Percentiles rank a stretch among this genome's conserved stretches.
phyloP scores from a whole-genome alignment of 1,140 invertebrate genomes.

The Batillaria attramentaria region DNA sequence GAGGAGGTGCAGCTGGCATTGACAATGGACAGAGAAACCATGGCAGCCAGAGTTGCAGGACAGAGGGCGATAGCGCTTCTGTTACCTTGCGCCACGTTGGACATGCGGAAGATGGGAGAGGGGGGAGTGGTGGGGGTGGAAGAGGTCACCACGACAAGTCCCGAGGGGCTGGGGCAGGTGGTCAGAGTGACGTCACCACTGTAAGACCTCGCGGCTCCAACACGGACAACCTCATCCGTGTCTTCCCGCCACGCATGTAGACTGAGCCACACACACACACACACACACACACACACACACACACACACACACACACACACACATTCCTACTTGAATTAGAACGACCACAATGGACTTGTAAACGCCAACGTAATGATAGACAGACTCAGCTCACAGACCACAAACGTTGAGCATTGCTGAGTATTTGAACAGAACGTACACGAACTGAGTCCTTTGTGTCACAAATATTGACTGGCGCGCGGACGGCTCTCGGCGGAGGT shows the following conservation, averaged over 20 bases:
- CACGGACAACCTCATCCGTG: slow-evolving; percentile 27
- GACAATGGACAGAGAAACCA: neutral
- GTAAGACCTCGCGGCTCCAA: slow-evolving; percentile 16
- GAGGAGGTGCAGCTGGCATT: neutral
- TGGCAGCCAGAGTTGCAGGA: neutral
- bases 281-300: too few relatives aligned
- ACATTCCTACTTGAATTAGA: neutral
- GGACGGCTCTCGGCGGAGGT: too few relatives aligned
- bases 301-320: slow-evolving; percentile 8
- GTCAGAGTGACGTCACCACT: neutral
- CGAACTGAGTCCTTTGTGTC: neutral
- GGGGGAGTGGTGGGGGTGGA: neutral
- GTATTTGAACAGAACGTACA: too few relatives aligned
- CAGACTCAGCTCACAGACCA: slow-evolving; percentile 8
- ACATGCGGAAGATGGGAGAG: neutral
- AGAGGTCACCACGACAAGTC: neutral
- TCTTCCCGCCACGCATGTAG: slow-evolving; percentile 23
- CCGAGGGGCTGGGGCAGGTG: neutral
- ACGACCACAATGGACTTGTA: neutral
- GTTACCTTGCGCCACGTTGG: neutral
- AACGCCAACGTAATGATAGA: neutral
- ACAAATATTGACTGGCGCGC: too few relatives aligned
- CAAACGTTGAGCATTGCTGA: too few relatives aligned
- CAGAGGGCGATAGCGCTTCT: neutral
- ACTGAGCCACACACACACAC: neutral